These are phyloP conservation scores for Lagenorhynchus albirostris DNA, from an alignment of 2,113 vertebrate genomes.

Conservation along the genomic window DNA sequence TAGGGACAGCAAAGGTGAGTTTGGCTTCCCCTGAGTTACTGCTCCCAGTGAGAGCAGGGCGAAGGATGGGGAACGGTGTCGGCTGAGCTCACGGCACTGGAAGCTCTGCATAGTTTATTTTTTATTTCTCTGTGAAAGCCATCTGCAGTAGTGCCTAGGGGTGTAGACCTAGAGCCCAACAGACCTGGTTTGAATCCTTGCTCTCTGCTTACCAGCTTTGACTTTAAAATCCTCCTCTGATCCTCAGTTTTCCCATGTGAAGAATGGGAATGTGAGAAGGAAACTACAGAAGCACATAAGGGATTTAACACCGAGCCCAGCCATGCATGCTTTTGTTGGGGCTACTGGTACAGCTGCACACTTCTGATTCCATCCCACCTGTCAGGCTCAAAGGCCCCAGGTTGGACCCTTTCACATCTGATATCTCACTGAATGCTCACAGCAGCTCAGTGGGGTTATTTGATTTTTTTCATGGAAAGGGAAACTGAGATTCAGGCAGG, in stretches of 20 bases:
- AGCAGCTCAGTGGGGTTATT: too few relatives aligned
- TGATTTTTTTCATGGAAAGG: background rate
- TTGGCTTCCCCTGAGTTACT: background rate
- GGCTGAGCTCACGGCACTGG: rapidly evolving
- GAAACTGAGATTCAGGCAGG: background rate
- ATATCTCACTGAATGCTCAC: background rate
- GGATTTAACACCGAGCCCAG: background rate
- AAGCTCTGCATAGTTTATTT: background rate
- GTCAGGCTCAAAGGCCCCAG: background rate
- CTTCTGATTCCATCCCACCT: background rate
- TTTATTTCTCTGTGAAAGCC: background rate
- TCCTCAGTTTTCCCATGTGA: background rate
- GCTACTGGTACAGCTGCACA: background rate
- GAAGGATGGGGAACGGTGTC: rapidly evolving
- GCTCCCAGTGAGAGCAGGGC: background rate
- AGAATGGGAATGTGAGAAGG: background rate
- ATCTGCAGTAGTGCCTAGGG: background rate
- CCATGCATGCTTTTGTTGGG: background rate
- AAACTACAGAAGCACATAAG: too few relatives aligned
- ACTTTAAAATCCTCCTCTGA: background rate
- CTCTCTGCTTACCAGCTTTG: background rate
- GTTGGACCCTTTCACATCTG: rapidly evolving
- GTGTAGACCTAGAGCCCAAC: background rate
- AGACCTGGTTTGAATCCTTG: background rate
- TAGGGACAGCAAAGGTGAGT: background rate